Evolutionary conservation across 1,140 invertebrate genomes (phyloP).

Genomic region (Sminthurides bifidus): DNA sequence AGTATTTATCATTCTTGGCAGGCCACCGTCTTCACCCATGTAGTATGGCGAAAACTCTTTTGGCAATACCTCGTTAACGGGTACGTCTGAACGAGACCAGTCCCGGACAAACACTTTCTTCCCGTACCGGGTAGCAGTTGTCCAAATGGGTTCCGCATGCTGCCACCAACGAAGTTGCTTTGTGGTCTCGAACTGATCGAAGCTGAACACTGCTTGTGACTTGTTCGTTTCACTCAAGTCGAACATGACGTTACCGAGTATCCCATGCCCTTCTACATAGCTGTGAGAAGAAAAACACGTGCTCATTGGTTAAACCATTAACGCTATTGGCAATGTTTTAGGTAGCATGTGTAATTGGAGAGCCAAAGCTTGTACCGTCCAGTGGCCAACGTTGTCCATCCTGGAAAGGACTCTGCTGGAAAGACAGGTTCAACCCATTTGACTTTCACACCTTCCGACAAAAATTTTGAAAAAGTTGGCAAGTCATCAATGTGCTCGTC

Average conservation of each 20-base stretch:
- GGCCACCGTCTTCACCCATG: conserved; percentile 6
- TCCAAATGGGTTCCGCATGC: conserved; percentile 38
- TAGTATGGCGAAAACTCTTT: conserved; percentile 31
- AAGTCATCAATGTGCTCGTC: conserved; percentile 31
- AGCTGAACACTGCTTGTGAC: conserved; percentile 33
- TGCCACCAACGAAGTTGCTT: conserved; percentile 37
- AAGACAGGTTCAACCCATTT: conserved; percentile 35
- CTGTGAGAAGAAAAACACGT: neutral
- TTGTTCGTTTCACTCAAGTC: conserved; percentile 33
- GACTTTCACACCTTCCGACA: conserved; percentile 35
- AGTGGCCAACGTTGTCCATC: conserved; percentile 34
- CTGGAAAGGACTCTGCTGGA: conserved; percentile 34
- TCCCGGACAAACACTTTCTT: conserved; percentile 36
- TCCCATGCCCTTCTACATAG: conserved; percentile 30
- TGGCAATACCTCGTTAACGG: conserved; percentile 35
- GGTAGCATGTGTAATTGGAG: neutral
- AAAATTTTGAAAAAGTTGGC: conserved; percentile 32
- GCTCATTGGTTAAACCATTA: neutral
- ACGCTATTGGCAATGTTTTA: neutral
- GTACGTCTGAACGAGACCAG: conserved; percentile 40
- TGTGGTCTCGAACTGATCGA: conserved; percentile 30
- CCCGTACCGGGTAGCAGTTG: conserved; percentile 34
- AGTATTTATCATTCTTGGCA: conserved; percentile 8
- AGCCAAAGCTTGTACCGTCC: conserved; percentile 20
- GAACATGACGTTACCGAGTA: conserved; percentile 38